Evolutionary conservation across 2,797 vertebrate genomes (phyloP), one percentile per base, ranked within the genome.

Genomic region (Sebastes reedi): DNA sequence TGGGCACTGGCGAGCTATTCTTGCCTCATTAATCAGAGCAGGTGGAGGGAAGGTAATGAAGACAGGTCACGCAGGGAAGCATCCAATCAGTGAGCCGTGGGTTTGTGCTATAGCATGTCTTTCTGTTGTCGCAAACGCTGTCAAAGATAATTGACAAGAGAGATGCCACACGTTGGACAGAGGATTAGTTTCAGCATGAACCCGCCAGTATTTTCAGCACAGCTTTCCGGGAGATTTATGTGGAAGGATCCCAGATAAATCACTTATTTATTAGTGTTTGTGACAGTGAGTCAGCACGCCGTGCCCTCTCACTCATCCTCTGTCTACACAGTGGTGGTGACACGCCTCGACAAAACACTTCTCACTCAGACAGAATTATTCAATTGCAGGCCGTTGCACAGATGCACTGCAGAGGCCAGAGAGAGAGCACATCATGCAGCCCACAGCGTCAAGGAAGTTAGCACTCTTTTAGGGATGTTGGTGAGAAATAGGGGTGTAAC

Each of bases 211-310:
- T 79, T 88, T 81, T 39, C 50, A 64, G 67, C 36, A 52, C 73
- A 56, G 81, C 81, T 72, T 79, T 88, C 50, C 8, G 5, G 59
- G 61, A 85, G 85, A 91, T 91, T 88, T 79, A 74, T 86, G 75
- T 80, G 11, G 11, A 6, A 67, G 82, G 70, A 75, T 81, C 55
- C 74, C 65, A 70, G 79, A 86, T 88, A 84, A 88, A 88, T 92
- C 56, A 71, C 88, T 85, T 83, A 75, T 89, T 86, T 87, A 80
- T 89, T 88, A 80, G 81, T 72, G 77, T 83, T 83, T 86, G 90
- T 83, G 88, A 89, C 77, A 59, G 81, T 91, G 90, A 91, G 80
- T 91, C 91, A 91, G 87, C 90, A 76, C n/a, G 72, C 11, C 6
- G 8, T 1, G 50, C 50, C 50, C 50, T 54, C 20, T 54, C 50